Evolutionary conservation across 1,140 invertebrate genomes (phyloP).

Genomic region (Heterodera schachtii): DNA sequence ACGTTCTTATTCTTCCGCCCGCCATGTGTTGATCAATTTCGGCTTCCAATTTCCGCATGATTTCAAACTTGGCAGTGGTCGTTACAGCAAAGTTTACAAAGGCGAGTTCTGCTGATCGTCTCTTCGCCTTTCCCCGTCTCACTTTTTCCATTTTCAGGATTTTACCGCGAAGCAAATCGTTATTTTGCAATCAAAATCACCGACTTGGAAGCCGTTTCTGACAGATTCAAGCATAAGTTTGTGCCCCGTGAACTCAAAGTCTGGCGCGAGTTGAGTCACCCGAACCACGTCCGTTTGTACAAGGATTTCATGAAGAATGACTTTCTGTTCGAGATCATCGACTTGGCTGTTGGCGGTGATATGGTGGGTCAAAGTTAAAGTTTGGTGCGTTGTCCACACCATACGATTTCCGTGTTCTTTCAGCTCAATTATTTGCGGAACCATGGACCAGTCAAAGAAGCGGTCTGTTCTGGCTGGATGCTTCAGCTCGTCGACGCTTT

Average conservation of each 20-base stretch:
- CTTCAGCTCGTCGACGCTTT: constrained; percentile 71
- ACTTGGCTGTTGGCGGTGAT: constrained; percentile 36
- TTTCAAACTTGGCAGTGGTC: constrained; percentile 36
- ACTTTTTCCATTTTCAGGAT: not conserved
- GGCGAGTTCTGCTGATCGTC: not conserved
- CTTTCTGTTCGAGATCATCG: constrained; percentile 38
- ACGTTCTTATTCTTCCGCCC: constrained; percentile 2
- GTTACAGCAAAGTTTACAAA: constrained; percentile 40
- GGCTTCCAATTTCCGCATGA: constrained; percentile 36
- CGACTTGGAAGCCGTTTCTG: constrained; percentile 74
- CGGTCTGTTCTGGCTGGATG: constrained; percentile 46
- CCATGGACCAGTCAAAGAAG: constrained; percentile 31
- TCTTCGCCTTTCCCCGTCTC: not conserved
- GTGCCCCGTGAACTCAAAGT: constrained; percentile 72
- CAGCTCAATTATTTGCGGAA: constrained; percentile 40
- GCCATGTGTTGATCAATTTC: constrained; percentile 18
- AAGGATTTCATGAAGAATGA: constrained; percentile 25
- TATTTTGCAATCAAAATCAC: constrained; percentile 75
- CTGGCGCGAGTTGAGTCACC: constrained; percentile 69
- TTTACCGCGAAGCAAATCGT: constrained; percentile 4
- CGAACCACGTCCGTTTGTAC: constrained; percentile 67
- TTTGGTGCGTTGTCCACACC: not conserved
- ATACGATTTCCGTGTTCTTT: too few species aligned
- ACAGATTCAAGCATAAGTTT: constrained; percentile 74
- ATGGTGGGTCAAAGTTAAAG: constrained; percentile 16